Base-by-base conservation (phyloP, 2,888 invertebrate genomes). In the Oscheius sp. region DNA sequence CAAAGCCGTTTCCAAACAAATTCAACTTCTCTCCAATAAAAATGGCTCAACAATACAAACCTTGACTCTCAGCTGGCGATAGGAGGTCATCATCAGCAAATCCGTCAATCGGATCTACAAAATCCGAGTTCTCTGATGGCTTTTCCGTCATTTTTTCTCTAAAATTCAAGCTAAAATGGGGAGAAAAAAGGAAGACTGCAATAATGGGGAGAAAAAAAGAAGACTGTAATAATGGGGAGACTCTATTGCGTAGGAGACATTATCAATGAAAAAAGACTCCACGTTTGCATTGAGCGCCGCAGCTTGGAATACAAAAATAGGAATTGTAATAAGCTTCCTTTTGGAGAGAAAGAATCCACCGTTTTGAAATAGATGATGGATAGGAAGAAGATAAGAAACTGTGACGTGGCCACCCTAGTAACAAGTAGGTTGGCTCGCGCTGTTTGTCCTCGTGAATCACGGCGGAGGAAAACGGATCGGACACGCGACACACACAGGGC, bases 81-180 rank as follows among this genome's bases (percentile, higher is more conserved):
- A 85, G 69, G 12, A 85, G 71, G 67, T 85, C 85, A 70, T 85
- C 85, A 64, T 85, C 85, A 15, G 83, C 85, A 65, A 84, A 85
- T 17, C 84, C 84, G 58, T 85, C 84, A 20, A 78, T 81, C 10
- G 77, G 80, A 46, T 84, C 84, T n/a, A 75, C 80, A 48, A 84
- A 84, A 25, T 78, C 84, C 12, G 66, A 66, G 15, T 34, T 34
- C 27, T 65, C 52, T 48, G 4, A 27, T 12, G 46, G 20, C 12
- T 29, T n/a, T 46, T 37, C 25, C 12, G 46, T 33, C 48, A 45
- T 45, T n/a, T 63, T 25, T 27, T 61, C 15, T 25, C 17, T 5
- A 58, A 29, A 29, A 29, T 33, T 27, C n/a, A 20, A 52, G 52
- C 23, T 15, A 20, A 46, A 46, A 46, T n/a, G 6, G 46, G 46